These are phyloP conservation scores for Drosophila lowei DNA, from an alignment of 1,140 invertebrate species.

Conservation along the genomic window DNA sequence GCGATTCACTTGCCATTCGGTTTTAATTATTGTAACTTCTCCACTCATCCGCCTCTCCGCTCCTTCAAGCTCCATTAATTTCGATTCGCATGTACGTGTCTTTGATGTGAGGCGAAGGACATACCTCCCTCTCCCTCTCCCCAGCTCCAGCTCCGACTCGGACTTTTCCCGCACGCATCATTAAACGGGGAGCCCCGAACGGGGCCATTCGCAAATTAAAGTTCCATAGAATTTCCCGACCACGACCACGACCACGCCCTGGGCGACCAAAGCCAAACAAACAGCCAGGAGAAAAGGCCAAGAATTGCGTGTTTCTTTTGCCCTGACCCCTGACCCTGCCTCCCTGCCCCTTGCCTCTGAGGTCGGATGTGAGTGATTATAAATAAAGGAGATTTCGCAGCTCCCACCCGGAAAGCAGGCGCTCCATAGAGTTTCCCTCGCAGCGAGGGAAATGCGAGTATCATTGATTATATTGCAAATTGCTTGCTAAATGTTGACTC, in stretches of 20 bases:
- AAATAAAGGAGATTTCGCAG: slow-evolving; percentile 58
- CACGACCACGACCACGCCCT: slow-evolving; percentile 42
- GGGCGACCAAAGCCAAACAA: neutral
- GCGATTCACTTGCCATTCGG: slow-evolving; percentile 10
- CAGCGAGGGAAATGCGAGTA: slow-evolving; percentile 38
- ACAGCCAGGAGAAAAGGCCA: slow-evolving; percentile 5
- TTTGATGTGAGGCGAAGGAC: neutral
- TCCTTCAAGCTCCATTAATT: slow-evolving; percentile 47
- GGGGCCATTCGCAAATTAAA: slow-evolving; percentile 66
- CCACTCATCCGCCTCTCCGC: neutral
- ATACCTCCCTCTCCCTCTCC: too few relatives aligned
- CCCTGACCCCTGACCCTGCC: neutral
- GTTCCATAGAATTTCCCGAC: slow-evolving; percentile 54
- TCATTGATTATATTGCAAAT: slow-evolving; percentile 70
- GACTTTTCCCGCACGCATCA: slow-evolving; percentile 53
- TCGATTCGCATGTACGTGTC: slow-evolving; percentile 41
- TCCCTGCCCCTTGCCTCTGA: slow-evolving; percentile 1
- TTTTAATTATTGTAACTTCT: slow-evolving; percentile 64
- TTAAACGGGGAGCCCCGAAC: slow-evolving; percentile 49
- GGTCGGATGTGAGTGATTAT: slow-evolving; percentile 70
- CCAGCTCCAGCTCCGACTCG: neutral
- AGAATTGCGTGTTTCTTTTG: slow-evolving; percentile 20
- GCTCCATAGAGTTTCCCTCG: slow-evolving; percentile 21
- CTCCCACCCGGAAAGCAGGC: neutral
- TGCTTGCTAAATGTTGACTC: slow-evolving; percentile 67